A percentile compares a stretch with the other conserved stretches of the same genome.
phyloP scores from a whole-genome alignment of 2,113 vertebrate species.

The Equus przewalskii region DNA sequence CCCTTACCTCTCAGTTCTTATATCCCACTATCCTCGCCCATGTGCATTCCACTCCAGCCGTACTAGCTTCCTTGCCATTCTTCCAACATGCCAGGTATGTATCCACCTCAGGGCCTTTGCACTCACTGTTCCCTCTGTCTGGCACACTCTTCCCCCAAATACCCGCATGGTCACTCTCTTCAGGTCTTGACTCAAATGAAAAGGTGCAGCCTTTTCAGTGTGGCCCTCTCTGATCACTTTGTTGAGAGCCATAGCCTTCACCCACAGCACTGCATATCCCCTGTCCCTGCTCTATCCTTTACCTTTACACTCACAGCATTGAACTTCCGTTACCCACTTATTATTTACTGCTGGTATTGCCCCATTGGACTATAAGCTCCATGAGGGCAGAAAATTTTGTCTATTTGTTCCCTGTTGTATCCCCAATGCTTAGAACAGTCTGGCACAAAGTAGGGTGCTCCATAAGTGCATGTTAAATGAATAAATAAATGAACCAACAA shows the following conservation, averaged over 20 bases:
- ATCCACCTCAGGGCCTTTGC: neutral
- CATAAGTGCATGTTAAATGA: neutral
- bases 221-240: neutral
- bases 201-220: neutral
- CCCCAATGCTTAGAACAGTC: neutral
- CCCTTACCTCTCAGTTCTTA: neutral
- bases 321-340: constrained; percentile 29
- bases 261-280: neutral
- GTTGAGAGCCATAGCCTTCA: constrained; percentile 23
- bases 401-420: neutral
- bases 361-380: neutral
- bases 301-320: neutral
- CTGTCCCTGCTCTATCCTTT: constrained; percentile 10
- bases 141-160: constrained; percentile 1
- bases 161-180: constrained; percentile 39
- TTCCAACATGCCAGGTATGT: neutral
- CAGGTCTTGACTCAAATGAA: neutral
- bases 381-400: neutral
- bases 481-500: neutral
- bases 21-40: neutral
- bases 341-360: constrained; percentile 18
- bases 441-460: neutral
- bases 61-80: neutral
- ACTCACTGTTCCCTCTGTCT: neutral
- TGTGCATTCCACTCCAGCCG: neutral